phyloP scores from a whole-genome alignment of 2,113 vertebrate species.

The Callithrix jacchus region DNA sequence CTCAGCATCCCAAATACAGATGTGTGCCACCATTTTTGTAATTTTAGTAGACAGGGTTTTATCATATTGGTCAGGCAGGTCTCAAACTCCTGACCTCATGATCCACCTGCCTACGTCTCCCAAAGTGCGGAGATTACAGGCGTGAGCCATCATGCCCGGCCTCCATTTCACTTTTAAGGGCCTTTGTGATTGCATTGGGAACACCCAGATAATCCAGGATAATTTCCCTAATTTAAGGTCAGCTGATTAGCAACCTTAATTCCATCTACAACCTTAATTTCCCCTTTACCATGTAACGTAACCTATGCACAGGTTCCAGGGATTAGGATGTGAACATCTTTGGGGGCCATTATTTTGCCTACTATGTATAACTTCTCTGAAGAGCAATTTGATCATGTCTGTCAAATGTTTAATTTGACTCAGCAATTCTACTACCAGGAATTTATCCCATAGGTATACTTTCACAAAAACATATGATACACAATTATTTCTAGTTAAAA shows the following conservation, averaged over 20 bases:
- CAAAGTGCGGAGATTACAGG: too few relatives aligned
- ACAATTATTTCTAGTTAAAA: background rate
- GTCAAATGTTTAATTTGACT: conserved; percentile 15
- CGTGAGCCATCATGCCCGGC: background rate
- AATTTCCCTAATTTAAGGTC: background rate
- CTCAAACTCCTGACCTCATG: too few relatives aligned
- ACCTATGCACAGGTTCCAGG: background rate
- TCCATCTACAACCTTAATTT: background rate
- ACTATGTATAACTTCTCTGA: background rate
- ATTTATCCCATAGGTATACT: background rate
- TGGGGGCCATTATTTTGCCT: background rate
- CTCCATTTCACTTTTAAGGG: background rate
- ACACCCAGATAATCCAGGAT: background rate
- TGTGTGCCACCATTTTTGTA: too few relatives aligned
- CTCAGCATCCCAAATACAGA: too few relatives aligned
- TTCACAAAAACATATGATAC: background rate
- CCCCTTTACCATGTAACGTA: background rate
- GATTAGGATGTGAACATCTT: background rate
- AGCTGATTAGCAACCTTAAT: background rate
- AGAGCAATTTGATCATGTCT: background rate
- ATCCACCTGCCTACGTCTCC: too few relatives aligned
- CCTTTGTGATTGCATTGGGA: background rate
- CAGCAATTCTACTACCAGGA: background rate
- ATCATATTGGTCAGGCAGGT: too few relatives aligned
- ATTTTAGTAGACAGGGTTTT: too few relatives aligned